Conservation (phyloP, 1,140 invertebrate genomes). For the Homarus americanus region DNA sequence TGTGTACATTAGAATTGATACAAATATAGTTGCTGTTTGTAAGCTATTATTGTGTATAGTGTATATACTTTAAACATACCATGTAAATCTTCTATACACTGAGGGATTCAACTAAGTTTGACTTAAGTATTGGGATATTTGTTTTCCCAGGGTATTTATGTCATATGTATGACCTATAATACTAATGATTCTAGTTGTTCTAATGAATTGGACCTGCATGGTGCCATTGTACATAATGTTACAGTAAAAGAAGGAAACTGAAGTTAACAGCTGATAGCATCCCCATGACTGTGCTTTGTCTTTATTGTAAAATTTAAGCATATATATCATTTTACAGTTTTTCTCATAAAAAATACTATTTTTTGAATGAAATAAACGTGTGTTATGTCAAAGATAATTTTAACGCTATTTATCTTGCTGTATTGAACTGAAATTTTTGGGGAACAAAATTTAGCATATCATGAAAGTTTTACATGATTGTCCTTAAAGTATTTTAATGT, state of each 20-base stretch:
- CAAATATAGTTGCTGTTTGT: slow-evolving; percentile 59
- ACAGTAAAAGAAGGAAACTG: background rate
- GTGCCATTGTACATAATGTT: slow-evolving; percentile 36
- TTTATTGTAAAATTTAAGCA: slow-evolving; percentile 10
- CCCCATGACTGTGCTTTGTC: slow-evolving; percentile 25
- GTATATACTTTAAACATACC: slow-evolving; percentile 59
- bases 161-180: slow-evolving; percentile 24
- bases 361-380: background rate
- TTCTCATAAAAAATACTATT: background rate
- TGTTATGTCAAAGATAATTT: slow-evolving; percentile 3
- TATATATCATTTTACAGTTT: background rate
- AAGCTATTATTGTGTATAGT: slow-evolving; percentile 65
- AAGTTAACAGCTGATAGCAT: slow-evolving; percentile 26
- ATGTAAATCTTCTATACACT: slow-evolving; percentile 62
- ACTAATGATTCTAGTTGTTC: slow-evolving; percentile 24
- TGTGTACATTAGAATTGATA: slow-evolving; percentile 60
- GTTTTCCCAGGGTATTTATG: slow-evolving; percentile 58
- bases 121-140: slow-evolving; percentile 47
- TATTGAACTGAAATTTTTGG: background rate
- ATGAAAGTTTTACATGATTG: background rate
- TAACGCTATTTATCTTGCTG: background rate
- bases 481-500: background rate
- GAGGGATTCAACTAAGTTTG: slow-evolving; percentile 28
- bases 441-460: background rate
- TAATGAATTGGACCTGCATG: slow-evolving; percentile 1